Evolutionary conservation across 2,797 vertebrate genomes (phyloP).

Genomic region (Sparus aurata): DNA sequence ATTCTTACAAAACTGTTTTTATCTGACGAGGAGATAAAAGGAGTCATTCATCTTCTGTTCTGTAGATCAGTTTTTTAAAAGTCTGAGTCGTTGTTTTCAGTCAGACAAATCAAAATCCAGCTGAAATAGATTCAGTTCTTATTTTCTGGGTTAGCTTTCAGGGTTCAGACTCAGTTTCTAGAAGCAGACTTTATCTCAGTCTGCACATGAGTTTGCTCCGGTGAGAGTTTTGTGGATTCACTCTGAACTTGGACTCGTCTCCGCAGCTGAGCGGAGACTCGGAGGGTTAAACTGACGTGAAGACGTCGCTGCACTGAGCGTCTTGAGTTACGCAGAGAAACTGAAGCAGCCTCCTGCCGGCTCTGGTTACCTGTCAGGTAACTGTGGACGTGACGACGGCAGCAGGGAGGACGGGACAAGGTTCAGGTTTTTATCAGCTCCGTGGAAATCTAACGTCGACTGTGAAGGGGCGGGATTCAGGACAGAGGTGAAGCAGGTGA

Average conservation of each 20-base stretch:
- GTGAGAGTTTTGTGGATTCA: too few relatives aligned
- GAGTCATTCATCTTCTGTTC: too few relatives aligned
- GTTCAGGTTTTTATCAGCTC: slow-evolving; percentile 65
- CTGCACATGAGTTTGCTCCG: too few relatives aligned
- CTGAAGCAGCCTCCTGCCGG: slow-evolving; percentile 22
- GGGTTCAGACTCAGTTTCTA: background rate
- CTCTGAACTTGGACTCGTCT: background rate
- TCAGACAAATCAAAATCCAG: too few relatives aligned
- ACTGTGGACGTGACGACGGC: slow-evolving; percentile 10
- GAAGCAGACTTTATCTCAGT: too few relatives aligned
- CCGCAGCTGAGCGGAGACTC: too few relatives aligned
- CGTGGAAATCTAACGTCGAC: slow-evolving; percentile 23
- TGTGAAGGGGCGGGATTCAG: slow-evolving; percentile 1
- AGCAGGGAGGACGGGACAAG: slow-evolving; percentile 45
- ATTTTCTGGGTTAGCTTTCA: background rate
- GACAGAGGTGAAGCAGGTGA: slow-evolving; percentile 55
- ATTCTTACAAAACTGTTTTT: too few relatives aligned
- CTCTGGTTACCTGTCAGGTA: slow-evolving; percentile 45
- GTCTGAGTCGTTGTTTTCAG: too few relatives aligned
- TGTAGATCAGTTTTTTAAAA: too few relatives aligned
- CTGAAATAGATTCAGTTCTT: too few relatives aligned
- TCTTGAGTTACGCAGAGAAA: slow-evolving; percentile 40
- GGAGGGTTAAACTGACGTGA: background rate
- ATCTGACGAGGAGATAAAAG: too few relatives aligned
- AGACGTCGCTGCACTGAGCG: background rate